These are phyloP conservation scores for Coelopa pilipes DNA, from an alignment of 2,888 invertebrate species.

Conservation along the genomic window DNA sequence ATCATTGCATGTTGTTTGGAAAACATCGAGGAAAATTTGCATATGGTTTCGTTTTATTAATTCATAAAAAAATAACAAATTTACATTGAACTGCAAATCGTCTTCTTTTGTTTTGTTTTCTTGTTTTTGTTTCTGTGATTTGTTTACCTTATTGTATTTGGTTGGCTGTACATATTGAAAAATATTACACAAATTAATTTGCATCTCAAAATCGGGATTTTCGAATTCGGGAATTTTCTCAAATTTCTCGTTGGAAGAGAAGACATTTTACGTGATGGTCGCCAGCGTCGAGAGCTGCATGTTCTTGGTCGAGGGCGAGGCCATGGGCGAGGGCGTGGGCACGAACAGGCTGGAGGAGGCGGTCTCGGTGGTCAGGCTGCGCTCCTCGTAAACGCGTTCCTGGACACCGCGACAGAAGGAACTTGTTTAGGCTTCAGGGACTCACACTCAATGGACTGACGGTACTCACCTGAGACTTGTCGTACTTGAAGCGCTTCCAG, in stretches of 20 bases:
- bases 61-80: slow-evolving; percentile 8
- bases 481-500: slow-evolving; percentile 83
- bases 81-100: slow-evolving; percentile 14
- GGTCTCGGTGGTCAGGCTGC: slow-evolving; percentile 64
- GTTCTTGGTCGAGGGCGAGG: slow-evolving; percentile 63
- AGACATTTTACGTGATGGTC: slow-evolving; percentile 56
- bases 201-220: slow-evolving; percentile 34
- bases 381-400: slow-evolving; percentile 66
- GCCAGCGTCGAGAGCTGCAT: slow-evolving; percentile 63
- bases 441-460: too few species aligned
- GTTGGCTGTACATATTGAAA: slow-evolving; percentile 40
- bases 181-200: slow-evolving; percentile 43
- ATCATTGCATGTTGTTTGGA: slow-evolving; percentile 6
- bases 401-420: slow-evolving; percentile 38
- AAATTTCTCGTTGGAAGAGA: slow-evolving; percentile 20
- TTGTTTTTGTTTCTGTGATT: slow-evolving; percentile 26
- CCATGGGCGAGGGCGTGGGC: slow-evolving; percentile 65
- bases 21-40: slow-evolving; percentile 16
- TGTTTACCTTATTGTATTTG: slow-evolving; percentile 15
- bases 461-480: slow-evolving; percentile 67
- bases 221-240: slow-evolving; percentile 22
- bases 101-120: slow-evolving; percentile 29
- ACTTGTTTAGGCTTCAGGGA: too few species aligned
- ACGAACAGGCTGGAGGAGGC: slow-evolving; percentile 65
- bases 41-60: background rate